Base-by-base conservation (phyloP, 2,797 vertebrate species). In the Perodicticus potto region DNA sequence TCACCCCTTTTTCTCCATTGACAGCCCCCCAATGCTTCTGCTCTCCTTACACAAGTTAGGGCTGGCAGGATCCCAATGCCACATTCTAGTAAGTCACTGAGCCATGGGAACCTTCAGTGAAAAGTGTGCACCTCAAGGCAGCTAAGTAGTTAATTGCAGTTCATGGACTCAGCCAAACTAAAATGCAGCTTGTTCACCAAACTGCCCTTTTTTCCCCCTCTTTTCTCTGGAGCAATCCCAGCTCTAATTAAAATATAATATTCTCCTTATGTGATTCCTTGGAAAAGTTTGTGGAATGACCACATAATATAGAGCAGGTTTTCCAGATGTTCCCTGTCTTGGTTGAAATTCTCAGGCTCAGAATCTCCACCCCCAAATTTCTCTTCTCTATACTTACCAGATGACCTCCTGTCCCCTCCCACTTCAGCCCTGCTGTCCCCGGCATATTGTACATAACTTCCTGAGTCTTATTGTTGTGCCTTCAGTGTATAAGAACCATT, bases 201-300 rank as follows among this genome's bases (percentile, higher is more conserved):
- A 72, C 78, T 85, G 59, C 76, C 63, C 83, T 94, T 86, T 87
- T 43, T 40, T 6, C 2, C 11, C 49, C 14, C 82, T 70, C 69
- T 86, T 95, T 96, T 90, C 81, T 96, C 92, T 97, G 97, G 97
- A 97, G 86, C 83, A 59, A 89, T 77, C 94, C 97, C 97, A 98
- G 73, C 78, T 96, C 97, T 95, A 97, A 88, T 93, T 96, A 96
- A 94, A 97, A 97, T 86, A 65, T 97, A 97, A 98, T 96, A 93
- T 94, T 57, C 93, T 98, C 80, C 95, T 97, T 97, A 98, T 98
- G 91, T 69, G 93, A 98, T 95, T 91, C 92, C 37, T 93, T 97
- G 94, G 95, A 97, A 96, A 97, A 97, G 78, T 93, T 97, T 95
- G 72, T 74, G 97, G 96, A 96, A 97, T 96, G 93, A 97, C 96